Conservation (phyloP, 2,888 invertebrate genomes). For the Polydrusus tereticollis region DNA sequence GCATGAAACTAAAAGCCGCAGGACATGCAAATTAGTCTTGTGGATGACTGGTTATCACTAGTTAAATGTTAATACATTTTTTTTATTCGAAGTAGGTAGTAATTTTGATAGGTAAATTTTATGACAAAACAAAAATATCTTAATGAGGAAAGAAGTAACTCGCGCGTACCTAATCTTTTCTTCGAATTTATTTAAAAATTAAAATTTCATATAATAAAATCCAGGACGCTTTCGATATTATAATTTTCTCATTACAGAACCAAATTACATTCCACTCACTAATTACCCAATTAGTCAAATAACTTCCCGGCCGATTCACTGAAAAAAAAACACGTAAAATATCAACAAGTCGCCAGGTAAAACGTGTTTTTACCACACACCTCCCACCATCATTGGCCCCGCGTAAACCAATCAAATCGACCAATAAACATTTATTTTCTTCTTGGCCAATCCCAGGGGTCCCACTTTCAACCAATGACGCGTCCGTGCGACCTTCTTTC, state of each 20-base stretch:
- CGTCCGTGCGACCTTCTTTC: slow-evolving; percentile 31
- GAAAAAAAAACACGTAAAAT: slow-evolving; percentile 33
- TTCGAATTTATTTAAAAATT: neutral
- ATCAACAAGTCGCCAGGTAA: slow-evolving; percentile 55
- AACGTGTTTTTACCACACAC: slow-evolving; percentile 56
- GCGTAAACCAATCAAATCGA: slow-evolving; percentile 57
- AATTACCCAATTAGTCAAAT: slow-evolving; percentile 46
- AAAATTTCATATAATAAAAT: neutral
- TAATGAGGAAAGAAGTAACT: no score
- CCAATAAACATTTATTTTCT: slow-evolving; percentile 57
- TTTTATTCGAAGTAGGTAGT: no score
- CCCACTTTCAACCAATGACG: slow-evolving; percentile 54
- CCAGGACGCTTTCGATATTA: slow-evolving; percentile 3
- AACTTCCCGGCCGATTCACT: slow-evolving; percentile 21
- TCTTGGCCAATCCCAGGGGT: slow-evolving; percentile 60
- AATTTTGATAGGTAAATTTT: no score
- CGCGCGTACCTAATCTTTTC: neutral
- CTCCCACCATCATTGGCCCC: slow-evolving; percentile 62
- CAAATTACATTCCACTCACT: slow-evolving; percentile 25
- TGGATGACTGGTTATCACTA: no score
- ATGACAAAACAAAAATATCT: no score
- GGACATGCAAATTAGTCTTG: no score
- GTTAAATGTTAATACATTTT: no score
- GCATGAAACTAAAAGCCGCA: no score
- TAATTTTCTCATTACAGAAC: slow-evolving; percentile 19